Conservation (phyloP, 2,888 invertebrate species). For the Thymelicus sylvestris region DNA sequence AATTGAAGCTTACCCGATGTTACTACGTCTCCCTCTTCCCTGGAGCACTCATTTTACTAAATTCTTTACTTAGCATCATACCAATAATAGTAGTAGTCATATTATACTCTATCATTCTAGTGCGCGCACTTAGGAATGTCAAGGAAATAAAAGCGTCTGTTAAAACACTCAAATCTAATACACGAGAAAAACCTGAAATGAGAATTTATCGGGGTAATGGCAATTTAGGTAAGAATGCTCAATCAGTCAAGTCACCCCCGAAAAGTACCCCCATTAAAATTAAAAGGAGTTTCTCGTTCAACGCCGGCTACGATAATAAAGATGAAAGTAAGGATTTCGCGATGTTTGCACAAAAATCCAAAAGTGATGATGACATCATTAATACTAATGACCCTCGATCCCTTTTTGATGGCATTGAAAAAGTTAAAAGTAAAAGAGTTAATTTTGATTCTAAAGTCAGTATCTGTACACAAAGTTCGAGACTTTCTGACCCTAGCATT, state of each 20-base stretch:
- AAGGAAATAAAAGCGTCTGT: slow-evolving; percentile 58
- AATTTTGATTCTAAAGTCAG: slow-evolving; percentile 61
- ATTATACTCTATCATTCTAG: slow-evolving; percentile 85
- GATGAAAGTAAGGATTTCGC: slow-evolving; percentile 38
- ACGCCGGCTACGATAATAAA: slow-evolving; percentile 46
- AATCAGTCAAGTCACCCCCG: slow-evolving; percentile 48
- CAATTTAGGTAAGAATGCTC: slow-evolving; percentile 43
- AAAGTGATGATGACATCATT: slow-evolving; percentile 63
- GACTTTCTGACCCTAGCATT: slow-evolving; percentile 48
- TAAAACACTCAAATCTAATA: slow-evolving; percentile 53
- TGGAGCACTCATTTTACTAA: slow-evolving; percentile 80
- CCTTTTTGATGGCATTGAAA: slow-evolving; percentile 42
- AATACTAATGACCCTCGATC: slow-evolving; percentile 40
- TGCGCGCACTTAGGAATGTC: slow-evolving; percentile 81
- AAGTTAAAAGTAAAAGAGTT: slow-evolving; percentile 42
- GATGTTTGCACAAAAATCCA: slow-evolving; percentile 50
- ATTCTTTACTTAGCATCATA: slow-evolving; percentile 81
- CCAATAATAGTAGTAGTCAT: slow-evolving; percentile 75
- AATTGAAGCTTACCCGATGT: slow-evolving; percentile 65
- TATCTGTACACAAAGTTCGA: slow-evolving; percentile 60
- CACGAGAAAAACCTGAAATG: slow-evolving; percentile 55
- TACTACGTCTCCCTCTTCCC: slow-evolving; percentile 85
- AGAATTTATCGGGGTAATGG: slow-evolving; percentile 65
- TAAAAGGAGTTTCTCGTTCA: slow-evolving; percentile 66
- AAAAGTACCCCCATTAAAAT: slow-evolving; percentile 47